Conservation (phyloP, 2,888 invertebrate genomes). For the Eilema caniola region DNA sequence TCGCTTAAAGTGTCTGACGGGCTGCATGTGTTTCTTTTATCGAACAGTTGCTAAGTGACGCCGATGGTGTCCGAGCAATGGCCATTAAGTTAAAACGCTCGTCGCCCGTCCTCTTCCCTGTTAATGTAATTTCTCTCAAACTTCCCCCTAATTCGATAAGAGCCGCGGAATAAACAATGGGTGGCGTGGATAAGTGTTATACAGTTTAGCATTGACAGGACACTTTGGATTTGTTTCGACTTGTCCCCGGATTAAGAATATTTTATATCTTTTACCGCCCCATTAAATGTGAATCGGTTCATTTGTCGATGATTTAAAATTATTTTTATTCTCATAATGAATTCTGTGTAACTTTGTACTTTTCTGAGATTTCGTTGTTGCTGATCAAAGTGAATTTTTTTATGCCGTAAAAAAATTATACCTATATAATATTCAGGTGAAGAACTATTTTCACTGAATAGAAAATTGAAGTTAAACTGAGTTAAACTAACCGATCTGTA, state of each 20-base stretch:
- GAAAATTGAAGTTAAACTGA: too few species aligned
- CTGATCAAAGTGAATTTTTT: neutral
- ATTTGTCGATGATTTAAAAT: slow-evolving; percentile 7
- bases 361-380: neutral
- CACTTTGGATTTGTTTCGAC: slow-evolving; percentile 42
- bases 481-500: too few species aligned
- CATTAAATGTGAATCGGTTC: slow-evolving; percentile 4
- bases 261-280: slow-evolving; percentile 15
- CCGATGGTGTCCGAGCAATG: slow-evolving; percentile 59
- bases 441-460: too few species aligned
- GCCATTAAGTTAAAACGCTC: slow-evolving; percentile 71
- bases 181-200: slow-evolving; percentile 43
- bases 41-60: slow-evolving; percentile 63
- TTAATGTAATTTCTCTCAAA: slow-evolving; percentile 73
- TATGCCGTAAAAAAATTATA: neutral
- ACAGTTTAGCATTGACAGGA: slow-evolving; percentile 51
- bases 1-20: slow-evolving; percentile 27
- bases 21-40: slow-evolving; percentile 56
- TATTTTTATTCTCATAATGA: neutral
- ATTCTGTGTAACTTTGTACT: slow-evolving; percentile 6
- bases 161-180: slow-evolving; percentile 61
- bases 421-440: too few species aligned
- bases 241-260: slow-evolving; percentile 20
- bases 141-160: slow-evolving; percentile 70
- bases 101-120: slow-evolving; percentile 63